These are phyloP conservation scores for Cheilosia vernalis DNA, from an alignment of 2,888 invertebrate species.

Conservation along the genomic window DNA sequence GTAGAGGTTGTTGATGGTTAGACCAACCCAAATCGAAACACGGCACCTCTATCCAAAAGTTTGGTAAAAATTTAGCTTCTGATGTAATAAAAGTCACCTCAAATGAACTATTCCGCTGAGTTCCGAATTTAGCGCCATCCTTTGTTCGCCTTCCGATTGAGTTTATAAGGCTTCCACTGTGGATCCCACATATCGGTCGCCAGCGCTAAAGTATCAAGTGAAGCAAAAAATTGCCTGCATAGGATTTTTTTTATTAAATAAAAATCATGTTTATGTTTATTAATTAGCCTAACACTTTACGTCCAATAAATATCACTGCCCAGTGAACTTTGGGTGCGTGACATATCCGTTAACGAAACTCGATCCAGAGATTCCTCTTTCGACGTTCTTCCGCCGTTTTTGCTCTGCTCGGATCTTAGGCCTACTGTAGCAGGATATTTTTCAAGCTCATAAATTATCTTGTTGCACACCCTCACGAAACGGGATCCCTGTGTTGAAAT, in stretches of 20 bases:
- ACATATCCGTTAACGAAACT: constrained; percentile 18
- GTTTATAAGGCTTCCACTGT: constrained; percentile 49
- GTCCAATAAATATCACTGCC: constrained; percentile 54
- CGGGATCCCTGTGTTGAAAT: constrained; percentile 65
- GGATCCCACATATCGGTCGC: not conserved
- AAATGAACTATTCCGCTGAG: too few relatives aligned
- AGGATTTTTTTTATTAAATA: constrained; percentile 33
- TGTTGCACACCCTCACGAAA: constrained; percentile 35
- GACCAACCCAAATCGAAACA: too few relatives aligned
- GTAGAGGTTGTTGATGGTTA: too few relatives aligned
- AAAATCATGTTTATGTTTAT: constrained; percentile 38
- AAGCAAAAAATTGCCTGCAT: constrained; percentile 36
- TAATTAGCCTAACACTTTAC: constrained; percentile 9
- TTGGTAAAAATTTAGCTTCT: too few relatives aligned
- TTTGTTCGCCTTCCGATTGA: not conserved
- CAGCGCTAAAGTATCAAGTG: constrained; percentile 19
- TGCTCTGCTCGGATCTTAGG: not conserved
- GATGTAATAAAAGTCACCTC: too few relatives aligned
- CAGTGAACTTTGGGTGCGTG: constrained; percentile 42
- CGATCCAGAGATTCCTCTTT: constrained; percentile 57
- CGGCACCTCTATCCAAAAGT: too few relatives aligned
- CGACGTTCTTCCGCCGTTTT: constrained; percentile 39
- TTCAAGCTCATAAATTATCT: constrained; percentile 56
- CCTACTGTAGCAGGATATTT: constrained; percentile 17
- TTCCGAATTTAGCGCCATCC: not conserved